These are phyloP conservation scores for Ovibos moschatus DNA, from an alignment of 2,113 vertebrate species.

Conservation along the genomic window DNA sequence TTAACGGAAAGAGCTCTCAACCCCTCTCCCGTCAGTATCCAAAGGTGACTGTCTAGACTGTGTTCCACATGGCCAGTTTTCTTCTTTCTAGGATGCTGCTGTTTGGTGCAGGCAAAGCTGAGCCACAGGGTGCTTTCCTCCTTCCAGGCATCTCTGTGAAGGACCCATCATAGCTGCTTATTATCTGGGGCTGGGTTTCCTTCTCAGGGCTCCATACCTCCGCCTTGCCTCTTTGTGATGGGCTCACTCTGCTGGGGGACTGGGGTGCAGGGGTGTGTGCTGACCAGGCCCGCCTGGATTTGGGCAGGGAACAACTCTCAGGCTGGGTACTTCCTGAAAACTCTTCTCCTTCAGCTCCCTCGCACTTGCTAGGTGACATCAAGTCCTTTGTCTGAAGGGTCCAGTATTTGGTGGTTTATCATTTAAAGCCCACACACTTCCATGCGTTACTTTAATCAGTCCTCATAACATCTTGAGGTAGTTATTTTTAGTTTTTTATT, in stretches of 20 bases:
- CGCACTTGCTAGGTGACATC: background rate
- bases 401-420: background rate
- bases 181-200: background rate
- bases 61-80: background rate
- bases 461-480: background rate
- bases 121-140: background rate
- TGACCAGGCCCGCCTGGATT: background rate
- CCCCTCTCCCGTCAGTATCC: background rate
- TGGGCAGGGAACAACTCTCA: background rate
- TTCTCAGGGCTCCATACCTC: background rate
- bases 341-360: background rate
- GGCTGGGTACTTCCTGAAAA: background rate
- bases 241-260: background rate
- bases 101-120: background rate
- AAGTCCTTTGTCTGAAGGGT: background rate
- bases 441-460: background rate
- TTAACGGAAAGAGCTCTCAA: background rate
- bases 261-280: background rate
- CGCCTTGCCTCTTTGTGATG: background rate
- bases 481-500: background rate
- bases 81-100: background rate
- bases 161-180: background rate
- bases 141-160: background rate
- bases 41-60: background rate
- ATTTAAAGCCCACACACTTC: background rate